These are phyloP conservation scores for Nephrocerus scutellatus DNA, from an alignment of 2,888 invertebrate genomes.

Conservation along the genomic window DNA sequence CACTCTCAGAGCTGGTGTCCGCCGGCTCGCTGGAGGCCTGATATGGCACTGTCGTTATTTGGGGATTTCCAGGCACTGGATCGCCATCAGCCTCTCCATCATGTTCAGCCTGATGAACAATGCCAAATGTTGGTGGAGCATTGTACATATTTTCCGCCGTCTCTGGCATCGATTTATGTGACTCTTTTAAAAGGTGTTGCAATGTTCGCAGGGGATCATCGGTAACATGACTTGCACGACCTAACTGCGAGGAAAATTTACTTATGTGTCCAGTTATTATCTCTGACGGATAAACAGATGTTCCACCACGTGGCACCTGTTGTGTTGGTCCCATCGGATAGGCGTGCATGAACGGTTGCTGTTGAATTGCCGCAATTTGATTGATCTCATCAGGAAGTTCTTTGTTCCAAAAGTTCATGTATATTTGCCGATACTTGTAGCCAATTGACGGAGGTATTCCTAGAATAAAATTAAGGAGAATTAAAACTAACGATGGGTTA, in stretches of 20 bases:
- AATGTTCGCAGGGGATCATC: constrained; percentile 44
- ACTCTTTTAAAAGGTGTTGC: constrained; percentile 40
- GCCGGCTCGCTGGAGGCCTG: constrained; percentile 23
- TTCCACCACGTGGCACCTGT: constrained; percentile 33
- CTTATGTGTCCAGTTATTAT: constrained; percentile 46
- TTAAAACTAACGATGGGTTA: constrained; percentile 6
- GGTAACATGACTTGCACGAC: constrained; percentile 35
- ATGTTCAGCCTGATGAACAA: constrained; percentile 19
- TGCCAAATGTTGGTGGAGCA: constrained; percentile 43
- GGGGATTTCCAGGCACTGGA: neutral
- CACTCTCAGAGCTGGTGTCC: constrained; percentile 19
- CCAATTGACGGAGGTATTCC: constrained; percentile 70
- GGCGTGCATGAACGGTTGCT: constrained; percentile 31
- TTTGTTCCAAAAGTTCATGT: constrained; percentile 79
- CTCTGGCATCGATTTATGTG: constrained; percentile 24
- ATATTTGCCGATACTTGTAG: constrained; percentile 67
- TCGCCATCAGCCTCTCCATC: constrained; percentile 13
- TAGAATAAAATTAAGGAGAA: constrained; percentile 16
- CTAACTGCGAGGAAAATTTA: constrained; percentile 40
- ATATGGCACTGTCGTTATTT: too few relatives aligned
- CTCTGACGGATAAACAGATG: constrained; percentile 30
- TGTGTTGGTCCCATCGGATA: constrained; percentile 22
- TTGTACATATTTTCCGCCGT: constrained; percentile 44
- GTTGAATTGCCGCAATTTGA: constrained; percentile 43
- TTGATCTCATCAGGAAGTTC: constrained; percentile 67